Evolutionary conservation across 2,888 invertebrate species (phyloP).

Genomic region (Ennomos fuscantarius): DNA sequence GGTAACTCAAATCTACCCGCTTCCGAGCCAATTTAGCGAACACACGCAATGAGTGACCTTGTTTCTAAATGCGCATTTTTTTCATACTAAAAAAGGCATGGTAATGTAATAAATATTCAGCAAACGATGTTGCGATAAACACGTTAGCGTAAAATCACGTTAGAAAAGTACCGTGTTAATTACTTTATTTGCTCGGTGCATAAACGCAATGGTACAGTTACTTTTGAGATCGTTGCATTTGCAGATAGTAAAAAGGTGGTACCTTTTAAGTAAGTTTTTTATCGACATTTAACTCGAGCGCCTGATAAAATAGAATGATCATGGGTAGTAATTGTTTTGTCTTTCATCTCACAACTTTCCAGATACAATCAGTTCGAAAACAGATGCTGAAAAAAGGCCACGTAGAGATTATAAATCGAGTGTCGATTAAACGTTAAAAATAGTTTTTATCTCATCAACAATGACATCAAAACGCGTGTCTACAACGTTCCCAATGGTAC

Average conservation of each 20-base stretch:
- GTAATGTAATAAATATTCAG: constrained; percentile 22
- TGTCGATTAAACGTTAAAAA: constrained; percentile 14
- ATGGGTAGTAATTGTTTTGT: not conserved
- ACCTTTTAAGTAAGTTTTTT: too few species aligned
- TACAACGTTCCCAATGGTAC: constrained; percentile 27
- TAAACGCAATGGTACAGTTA: constrained; percentile 10
- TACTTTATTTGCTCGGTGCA: constrained; percentile 11
- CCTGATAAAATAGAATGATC: too few species aligned
- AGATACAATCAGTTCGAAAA: not conserved
- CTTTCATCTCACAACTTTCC: not conserved
- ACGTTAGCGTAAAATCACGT: constrained; percentile 6
- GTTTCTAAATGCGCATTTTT: constrained; percentile 27
- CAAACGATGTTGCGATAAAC: constrained; percentile 6
- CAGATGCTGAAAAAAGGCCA: constrained; percentile 10
- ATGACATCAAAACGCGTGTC: constrained; percentile 22
- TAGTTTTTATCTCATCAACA: constrained; percentile 21
- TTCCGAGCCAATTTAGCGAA: constrained; percentile 53
- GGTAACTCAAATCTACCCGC: constrained; percentile 42
- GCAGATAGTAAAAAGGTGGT: not conserved
- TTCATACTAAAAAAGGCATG: constrained; percentile 17
- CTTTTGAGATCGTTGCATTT: constrained; percentile 1
- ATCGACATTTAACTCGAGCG: too few species aligned
- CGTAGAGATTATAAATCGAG: constrained; percentile 7
- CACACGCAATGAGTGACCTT: constrained; percentile 55
- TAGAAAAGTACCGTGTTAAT: constrained; percentile 15